Conservation (phyloP, 1,140 invertebrate genomes). For the Probaryconus sp. region DNA sequence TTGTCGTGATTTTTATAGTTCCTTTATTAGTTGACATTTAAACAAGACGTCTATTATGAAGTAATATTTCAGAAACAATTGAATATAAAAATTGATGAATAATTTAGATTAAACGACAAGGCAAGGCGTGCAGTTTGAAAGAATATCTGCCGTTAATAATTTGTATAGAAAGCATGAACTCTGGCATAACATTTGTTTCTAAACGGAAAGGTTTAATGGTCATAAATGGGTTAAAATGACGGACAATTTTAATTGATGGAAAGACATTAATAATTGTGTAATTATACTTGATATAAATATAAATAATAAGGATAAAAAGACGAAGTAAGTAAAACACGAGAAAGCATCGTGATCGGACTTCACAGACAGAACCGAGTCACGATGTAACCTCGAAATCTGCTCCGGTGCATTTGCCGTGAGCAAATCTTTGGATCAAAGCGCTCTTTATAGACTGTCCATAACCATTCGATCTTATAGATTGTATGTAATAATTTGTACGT, state of each 20-base stretch:
- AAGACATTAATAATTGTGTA: constrained; percentile 40
- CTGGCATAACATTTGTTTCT: too few species aligned
- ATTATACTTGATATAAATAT: constrained; percentile 45
- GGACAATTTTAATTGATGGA: constrained; percentile 44
- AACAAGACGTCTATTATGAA: too few species aligned
- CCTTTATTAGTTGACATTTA: too few species aligned
- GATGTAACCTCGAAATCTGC: constrained; percentile 66
- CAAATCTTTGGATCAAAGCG: constrained; percentile 64
- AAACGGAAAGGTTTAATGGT: too few species aligned
- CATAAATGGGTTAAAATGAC: too few species aligned
- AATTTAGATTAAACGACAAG: too few species aligned
- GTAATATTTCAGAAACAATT: too few species aligned
- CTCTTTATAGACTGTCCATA: constrained; percentile 64
- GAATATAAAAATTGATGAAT: too few species aligned
- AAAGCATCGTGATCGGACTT: constrained; percentile 52
- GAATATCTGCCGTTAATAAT: constrained; percentile 16
- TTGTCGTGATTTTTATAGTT: too few species aligned
- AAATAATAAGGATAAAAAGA: constrained; percentile 44
- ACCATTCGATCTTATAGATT: constrained; percentile 62
- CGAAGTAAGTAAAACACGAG: constrained; percentile 50
- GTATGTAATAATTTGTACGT: constrained; percentile 60
- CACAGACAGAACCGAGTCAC: constrained; percentile 64
- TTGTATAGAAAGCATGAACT: too few species aligned
- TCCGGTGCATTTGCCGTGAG: constrained; percentile 63
- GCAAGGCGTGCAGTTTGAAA: constrained; percentile 9